Conservation (phyloP, 2,888 invertebrate genomes). For the Steinernema scapterisci region DNA sequence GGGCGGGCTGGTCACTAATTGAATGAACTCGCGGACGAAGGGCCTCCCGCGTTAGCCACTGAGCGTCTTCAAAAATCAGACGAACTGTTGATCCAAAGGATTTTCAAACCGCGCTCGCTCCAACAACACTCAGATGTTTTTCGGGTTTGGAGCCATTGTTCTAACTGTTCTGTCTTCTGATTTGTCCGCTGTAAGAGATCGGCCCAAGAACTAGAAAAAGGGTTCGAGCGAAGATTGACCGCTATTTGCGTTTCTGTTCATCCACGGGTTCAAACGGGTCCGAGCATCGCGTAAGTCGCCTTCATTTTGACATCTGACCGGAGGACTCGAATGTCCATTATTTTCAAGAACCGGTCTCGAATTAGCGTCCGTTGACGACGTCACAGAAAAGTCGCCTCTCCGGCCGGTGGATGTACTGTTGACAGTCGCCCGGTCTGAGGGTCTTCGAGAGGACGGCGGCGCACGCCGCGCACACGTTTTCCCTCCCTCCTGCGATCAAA, state of each 20-base stretch:
- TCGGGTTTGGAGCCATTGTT: neutral
- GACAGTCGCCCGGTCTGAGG: conserved; percentile 23
- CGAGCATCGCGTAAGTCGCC: neutral
- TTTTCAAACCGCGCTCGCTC: neutral
- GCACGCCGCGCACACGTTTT: conserved; percentile 20
- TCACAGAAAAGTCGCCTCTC: conserved; percentile 22
- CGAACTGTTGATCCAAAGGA: neutral
- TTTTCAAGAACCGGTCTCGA: conserved; percentile 30
- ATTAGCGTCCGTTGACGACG: conserved; percentile 24
- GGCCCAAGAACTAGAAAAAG: neutral
- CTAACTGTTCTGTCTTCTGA: neutral
- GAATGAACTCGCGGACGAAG: neutral
- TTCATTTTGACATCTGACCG: conserved; percentile 23
- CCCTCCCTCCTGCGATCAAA: conserved; percentile 2
- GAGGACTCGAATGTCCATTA: conserved; percentile 21
- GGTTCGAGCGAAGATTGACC: neutral
- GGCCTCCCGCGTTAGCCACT: neutral
- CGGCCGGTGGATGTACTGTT: conserved; percentile 28
- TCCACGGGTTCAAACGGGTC: neutral
- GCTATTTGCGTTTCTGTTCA: neutral
- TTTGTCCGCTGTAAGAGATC: neutral
- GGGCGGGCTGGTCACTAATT: neutral
- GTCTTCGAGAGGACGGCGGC: conserved; percentile 23
- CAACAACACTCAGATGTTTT: neutral
- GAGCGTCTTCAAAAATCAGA: neutral